Evolutionary conservation across 2,113 vertebrate species (phyloP).

Genomic region (Coracopsis vasa): DNA sequence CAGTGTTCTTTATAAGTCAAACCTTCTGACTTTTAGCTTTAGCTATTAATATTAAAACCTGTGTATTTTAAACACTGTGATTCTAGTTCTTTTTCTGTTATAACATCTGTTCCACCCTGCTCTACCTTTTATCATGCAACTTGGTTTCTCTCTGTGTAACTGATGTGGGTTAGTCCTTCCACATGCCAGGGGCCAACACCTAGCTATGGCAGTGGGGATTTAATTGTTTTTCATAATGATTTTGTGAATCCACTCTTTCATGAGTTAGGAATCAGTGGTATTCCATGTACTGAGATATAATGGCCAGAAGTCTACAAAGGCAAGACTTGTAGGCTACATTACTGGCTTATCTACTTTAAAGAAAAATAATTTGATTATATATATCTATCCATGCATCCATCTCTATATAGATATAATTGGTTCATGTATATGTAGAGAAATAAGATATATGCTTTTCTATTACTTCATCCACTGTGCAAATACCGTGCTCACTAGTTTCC

Average conservation of each 20-base stretch:
- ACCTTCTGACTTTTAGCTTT: background rate
- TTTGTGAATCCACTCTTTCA: background rate
- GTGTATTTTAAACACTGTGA: background rate
- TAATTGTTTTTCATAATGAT: background rate
- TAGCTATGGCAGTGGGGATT: background rate
- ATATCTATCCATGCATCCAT: background rate
- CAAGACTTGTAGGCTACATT: background rate
- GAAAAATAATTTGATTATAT: background rate
- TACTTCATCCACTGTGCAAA: background rate
- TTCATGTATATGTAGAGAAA: background rate
- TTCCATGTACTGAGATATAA: background rate
- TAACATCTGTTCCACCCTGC: background rate
- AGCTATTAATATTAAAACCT: background rate
- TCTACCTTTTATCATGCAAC: background rate
- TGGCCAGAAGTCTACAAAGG: background rate
- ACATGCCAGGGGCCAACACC: background rate
- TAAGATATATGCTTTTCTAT: background rate
- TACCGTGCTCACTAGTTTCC: background rate
- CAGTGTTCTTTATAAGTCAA: background rate
- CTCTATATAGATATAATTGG: background rate
- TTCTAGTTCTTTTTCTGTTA: background rate
- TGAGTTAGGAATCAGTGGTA: background rate
- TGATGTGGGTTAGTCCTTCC: background rate
- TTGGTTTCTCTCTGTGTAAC: constrained; percentile 29
- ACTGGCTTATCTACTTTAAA: background rate